phyloP scores from a whole-genome alignment of 2,888 invertebrate species.

The Syrphus vitripennis region DNA sequence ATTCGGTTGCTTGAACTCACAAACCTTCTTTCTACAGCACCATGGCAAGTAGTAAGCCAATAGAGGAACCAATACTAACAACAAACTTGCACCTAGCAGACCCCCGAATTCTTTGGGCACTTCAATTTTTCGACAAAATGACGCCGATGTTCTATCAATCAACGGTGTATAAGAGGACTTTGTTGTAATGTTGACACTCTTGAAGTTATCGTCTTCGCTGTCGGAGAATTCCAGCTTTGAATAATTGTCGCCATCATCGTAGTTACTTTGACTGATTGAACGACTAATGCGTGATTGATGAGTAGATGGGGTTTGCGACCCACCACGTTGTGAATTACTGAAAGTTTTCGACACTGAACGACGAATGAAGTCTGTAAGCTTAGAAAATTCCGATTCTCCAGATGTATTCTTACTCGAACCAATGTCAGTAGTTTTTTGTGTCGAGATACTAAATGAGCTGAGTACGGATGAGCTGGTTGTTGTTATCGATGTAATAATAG shows the following conservation, averaged over 20 bases:
- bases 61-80: constrained; percentile 75
- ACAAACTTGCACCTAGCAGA: constrained; percentile 74
- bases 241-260: constrained; percentile 78
- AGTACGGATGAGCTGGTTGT: constrained; percentile 75
- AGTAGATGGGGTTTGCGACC: constrained; percentile 50
- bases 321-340: constrained; percentile 50
- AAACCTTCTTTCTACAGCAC: constrained; percentile 75
- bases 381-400: constrained; percentile 76
- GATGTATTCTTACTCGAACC: constrained; percentile 74
- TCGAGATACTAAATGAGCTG: constrained; percentile 75
- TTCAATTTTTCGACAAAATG: constrained; percentile 75
- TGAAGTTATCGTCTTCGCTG: constrained; percentile 74
- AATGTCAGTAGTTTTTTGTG: constrained; percentile 77
- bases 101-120: constrained; percentile 78
- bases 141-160: constrained; percentile 58
- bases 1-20: constrained; percentile 74
- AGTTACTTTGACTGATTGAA: constrained; percentile 75
- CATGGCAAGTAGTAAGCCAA: constrained; percentile 77
- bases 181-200: constrained; percentile 75
- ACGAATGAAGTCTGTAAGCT: constrained; percentile 77
- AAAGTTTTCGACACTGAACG: constrained; percentile 79
- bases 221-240: constrained; percentile 77
- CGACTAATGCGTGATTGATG: constrained; percentile 74
- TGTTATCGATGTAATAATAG: constrained; percentile 4
- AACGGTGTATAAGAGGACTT: constrained; percentile 35